Evolutionary conservation across 2,888 invertebrate species (phyloP).

Genomic region (Nomada hirtipes): DNA sequence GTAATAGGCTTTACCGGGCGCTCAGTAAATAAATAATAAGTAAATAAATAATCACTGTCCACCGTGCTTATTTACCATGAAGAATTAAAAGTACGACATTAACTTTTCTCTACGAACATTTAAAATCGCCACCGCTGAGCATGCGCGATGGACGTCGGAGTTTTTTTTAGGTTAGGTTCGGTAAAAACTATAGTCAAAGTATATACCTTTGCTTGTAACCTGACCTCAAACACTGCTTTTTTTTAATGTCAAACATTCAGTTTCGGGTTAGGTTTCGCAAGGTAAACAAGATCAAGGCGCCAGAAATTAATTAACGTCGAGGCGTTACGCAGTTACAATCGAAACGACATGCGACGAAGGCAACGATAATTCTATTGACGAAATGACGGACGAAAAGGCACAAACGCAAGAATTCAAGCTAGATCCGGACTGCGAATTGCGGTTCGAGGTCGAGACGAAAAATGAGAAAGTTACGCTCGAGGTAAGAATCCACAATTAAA

Average conservation of each 20-base stretch:
- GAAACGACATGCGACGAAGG: not conserved
- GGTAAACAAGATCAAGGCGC: slow-evolving; percentile 9
- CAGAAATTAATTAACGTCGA: not conserved
- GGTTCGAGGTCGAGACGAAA: slow-evolving; percentile 96
- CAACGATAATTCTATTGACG: not conserved
- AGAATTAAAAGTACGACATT: too few species aligned
- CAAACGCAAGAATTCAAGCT: slow-evolving; percentile 90
- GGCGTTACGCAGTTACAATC: not conserved
- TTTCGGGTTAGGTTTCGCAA: slow-evolving; percentile 4
- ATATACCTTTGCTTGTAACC: too few species aligned
- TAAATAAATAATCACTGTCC: too few species aligned
- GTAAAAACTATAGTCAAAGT: too few species aligned
- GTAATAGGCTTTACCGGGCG: too few species aligned
- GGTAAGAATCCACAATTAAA: slow-evolving; percentile 84
- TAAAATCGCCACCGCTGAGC: too few species aligned
- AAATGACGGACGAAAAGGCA: slow-evolving; percentile 80
- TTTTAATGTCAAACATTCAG: not conserved
- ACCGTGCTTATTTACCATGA: too few species aligned
- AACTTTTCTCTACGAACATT: too few species aligned
- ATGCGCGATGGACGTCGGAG: too few species aligned
- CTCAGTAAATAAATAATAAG: too few species aligned
- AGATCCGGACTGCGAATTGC: slow-evolving; percentile 94
- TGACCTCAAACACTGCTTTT: too few species aligned
- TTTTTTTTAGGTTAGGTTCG: too few species aligned
- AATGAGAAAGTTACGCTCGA: slow-evolving; percentile 93